Evolutionary conservation across 2,797 vertebrate species (phyloP), one percentile per base, ranked within the genome.

Genomic region (Darevskia mixta): DNA sequence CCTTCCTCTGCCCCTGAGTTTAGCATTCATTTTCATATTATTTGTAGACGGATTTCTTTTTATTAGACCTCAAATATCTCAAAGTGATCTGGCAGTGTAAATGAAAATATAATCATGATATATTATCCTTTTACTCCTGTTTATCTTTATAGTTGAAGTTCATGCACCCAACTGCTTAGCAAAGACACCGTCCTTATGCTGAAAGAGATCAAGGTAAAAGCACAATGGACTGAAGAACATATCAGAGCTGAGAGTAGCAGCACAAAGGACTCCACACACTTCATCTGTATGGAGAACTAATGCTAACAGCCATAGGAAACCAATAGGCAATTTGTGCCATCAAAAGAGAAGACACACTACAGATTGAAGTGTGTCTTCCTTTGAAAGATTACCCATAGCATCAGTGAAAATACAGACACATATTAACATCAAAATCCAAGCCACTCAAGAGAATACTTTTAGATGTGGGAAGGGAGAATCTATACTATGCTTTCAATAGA

Each of bases 381-480:
- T 66, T 8, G 67, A 89, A 77, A 89, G 84, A 49, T 86, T 29
- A 55, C 5, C 8, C 82, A 82, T 35, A 82, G 23, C 9, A 85
- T 9, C 83, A 86, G 5, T 91, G 38, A 88, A 80, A 92, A n/a
- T 32, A 43, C 5, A n/a, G 32, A 32, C 23, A 2, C 11, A 55
- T 58, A 78, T 41, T 82, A 55, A 89, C 89, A 84, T 43, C 72
- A 85, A 91, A 87, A 41, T 1, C 25, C 49, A 55, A 55, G 49
- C 49, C 49, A 55, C 49, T 55, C 49, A 49, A 49, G 13, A 55
- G 20, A 64, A 64, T 64, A 5, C 20, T 64, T 18, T 64, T 23
- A 23, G 61, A 23, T 64, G 61, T 64, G 61, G 61, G 20, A 23
- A 18, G 6, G 20, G 61, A 64, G 5, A 25, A 80, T 20, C 76